Conservation (phyloP, 2,888 invertebrate genomes). For the Coecobrya sp. region DNA sequence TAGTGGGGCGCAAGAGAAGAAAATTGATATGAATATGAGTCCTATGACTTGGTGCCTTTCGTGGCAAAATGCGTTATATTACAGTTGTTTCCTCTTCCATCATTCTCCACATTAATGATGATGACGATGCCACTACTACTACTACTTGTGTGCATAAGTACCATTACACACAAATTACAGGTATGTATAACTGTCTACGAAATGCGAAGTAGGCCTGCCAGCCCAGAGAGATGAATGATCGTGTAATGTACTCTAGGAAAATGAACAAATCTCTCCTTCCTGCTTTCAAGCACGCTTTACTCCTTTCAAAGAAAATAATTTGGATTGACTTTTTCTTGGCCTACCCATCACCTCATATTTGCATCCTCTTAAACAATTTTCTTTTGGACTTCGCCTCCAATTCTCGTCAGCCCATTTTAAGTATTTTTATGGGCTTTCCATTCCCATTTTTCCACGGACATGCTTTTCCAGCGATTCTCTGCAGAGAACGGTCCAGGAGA, state of each 20-base stretch:
- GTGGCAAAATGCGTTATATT: constrained; percentile 1
- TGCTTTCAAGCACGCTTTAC: not conserved
- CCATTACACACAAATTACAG: constrained; percentile 52
- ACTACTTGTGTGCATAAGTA: constrained; percentile 16
- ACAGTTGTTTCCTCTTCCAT: constrained; percentile 13
- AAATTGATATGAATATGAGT: constrained; percentile 65
- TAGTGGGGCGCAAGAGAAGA: not conserved
- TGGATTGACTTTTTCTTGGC: constrained; percentile 12
- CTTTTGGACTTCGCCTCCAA: not conserved
- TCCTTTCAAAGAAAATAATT: not conserved
- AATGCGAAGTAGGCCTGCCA: not conserved
- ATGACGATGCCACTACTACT: not conserved
- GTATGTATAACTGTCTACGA: not conserved
- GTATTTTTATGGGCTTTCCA: not conserved
- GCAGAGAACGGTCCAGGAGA: not conserved
- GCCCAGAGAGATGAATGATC: constrained; percentile 4
- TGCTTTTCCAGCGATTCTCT: not conserved
- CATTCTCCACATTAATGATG: constrained; percentile 15
- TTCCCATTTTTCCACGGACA: not conserved
- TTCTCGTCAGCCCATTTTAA: not conserved
- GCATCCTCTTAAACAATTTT: constrained; percentile 34
- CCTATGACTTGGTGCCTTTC: not conserved
- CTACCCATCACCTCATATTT: not conserved
- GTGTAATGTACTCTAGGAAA: constrained; percentile 37
- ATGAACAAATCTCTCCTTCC: constrained; percentile 21